phyloP scores from a whole-genome alignment of 2,113 vertebrate genomes.

The Recurvirostra avosetta region DNA sequence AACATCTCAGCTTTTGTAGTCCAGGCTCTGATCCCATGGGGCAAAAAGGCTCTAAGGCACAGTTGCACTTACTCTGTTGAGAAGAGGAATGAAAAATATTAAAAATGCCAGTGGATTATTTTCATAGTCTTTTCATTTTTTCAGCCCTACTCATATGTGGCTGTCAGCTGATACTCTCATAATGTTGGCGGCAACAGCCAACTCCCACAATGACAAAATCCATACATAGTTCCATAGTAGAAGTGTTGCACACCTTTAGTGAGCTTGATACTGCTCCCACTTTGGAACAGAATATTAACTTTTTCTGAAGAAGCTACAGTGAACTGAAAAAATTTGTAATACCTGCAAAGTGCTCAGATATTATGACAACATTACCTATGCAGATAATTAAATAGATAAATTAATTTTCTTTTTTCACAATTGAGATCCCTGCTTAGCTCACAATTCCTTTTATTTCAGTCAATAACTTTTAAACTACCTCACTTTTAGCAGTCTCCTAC shows the following conservation, averaged over 20 bases:
- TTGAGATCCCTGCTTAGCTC: not conserved
- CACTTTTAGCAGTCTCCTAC: not conserved
- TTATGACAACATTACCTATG: not conserved
- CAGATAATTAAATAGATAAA: not conserved
- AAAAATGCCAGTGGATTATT: not conserved
- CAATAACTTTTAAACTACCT: not conserved
- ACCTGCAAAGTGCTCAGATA: not conserved
- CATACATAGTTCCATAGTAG: not conserved
- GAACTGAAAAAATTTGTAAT: not conserved
- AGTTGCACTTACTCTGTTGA: not conserved
- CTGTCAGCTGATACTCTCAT: not conserved
- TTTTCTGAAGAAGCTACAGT: not conserved
- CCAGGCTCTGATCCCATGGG: not conserved
- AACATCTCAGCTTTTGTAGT: not conserved
- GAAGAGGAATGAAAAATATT: not conserved
- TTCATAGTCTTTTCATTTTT: not conserved
- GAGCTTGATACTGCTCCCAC: not conserved
- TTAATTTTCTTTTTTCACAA: not conserved
- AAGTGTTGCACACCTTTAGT: not conserved
- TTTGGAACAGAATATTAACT: not conserved
- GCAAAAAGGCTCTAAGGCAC: not conserved
- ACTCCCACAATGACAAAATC: not conserved
- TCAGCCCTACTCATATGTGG: not conserved
- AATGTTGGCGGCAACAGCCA: not conserved
- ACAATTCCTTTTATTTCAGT: constrained; percentile 22